phyloP scores from a whole-genome alignment of 2,888 invertebrate species.

The Leucophenga montana region DNA sequence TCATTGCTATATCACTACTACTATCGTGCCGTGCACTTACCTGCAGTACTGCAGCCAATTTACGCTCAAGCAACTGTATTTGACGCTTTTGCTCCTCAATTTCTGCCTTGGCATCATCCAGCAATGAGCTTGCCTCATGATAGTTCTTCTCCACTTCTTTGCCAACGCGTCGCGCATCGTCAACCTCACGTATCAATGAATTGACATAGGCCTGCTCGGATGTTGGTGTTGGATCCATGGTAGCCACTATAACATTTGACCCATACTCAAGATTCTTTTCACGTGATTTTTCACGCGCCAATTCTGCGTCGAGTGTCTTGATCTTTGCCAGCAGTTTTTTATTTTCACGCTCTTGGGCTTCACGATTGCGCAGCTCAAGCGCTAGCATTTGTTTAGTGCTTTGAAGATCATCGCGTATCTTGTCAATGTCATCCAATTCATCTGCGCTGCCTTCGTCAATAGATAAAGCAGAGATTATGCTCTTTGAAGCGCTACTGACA shows the following conservation, averaged over 20 bases:
- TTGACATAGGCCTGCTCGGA: slow-evolving; percentile 80
- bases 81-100: slow-evolving; percentile 86
- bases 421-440: slow-evolving; percentile 93
- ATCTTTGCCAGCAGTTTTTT: slow-evolving; percentile 86
- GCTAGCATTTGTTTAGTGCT: slow-evolving; percentile 93
- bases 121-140: slow-evolving; percentile 82
- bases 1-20: neutral
- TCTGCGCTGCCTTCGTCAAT: slow-evolving; percentile 83
- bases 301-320: slow-evolving; percentile 85
- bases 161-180: slow-evolving; percentile 83
- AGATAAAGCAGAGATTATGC: slow-evolving; percentile 62
- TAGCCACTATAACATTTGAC: slow-evolving; percentile 68
- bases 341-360: slow-evolving; percentile 88
- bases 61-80: slow-evolving; percentile 85
- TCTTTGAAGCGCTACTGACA: slow-evolving; percentile 31
- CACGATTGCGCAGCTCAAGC: slow-evolving; percentile 88
- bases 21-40: slow-evolving; percentile 67
- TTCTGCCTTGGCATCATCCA: slow-evolving; percentile 83
- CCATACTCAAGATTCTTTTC: slow-evolving; percentile 68
- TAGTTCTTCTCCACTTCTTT: slow-evolving; percentile 88
- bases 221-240: slow-evolving; percentile 66
- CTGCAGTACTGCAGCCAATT: slow-evolving; percentile 80
- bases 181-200: slow-evolving; percentile 82
- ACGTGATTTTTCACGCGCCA: slow-evolving; percentile 79
- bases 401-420: slow-evolving; percentile 90